These are phyloP conservation scores for Protosalanx chinensis DNA, from an alignment of 2,797 vertebrate genomes.

Conservation along the genomic window DNA sequence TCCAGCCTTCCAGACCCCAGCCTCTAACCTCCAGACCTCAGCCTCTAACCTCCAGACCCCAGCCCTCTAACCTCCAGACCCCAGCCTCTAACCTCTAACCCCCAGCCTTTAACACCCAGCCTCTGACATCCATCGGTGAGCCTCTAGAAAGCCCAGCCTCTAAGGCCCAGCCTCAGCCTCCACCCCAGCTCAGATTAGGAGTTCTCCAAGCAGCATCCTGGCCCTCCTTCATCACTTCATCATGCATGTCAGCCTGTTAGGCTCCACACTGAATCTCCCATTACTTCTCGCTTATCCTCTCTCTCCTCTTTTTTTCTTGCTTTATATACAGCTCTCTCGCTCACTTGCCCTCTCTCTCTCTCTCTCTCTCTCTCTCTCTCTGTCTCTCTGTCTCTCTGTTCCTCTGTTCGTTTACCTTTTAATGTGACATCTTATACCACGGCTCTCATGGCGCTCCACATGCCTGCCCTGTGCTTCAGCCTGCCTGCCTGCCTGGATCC, in stretches of 20 bases:
- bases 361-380: neutral
- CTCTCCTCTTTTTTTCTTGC: slow-evolving; percentile 20
- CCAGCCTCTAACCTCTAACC: too few relatives aligned
- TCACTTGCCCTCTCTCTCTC: neutral
- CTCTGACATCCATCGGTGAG: too few relatives aligned
- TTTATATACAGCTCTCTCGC: too few relatives aligned
- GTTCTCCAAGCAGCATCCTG: slow-evolving; percentile 1
- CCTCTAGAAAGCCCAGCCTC: too few relatives aligned
- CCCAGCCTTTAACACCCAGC: too few relatives aligned
- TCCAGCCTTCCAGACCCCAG: neutral
- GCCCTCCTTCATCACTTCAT: neutral
- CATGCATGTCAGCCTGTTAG: too few relatives aligned
- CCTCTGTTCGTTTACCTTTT: neutral
- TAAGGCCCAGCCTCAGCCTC: neutral
- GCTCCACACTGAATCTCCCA: neutral
- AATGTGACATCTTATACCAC: neutral
- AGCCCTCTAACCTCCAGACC: too few relatives aligned
- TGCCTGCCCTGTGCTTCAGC: too few relatives aligned
- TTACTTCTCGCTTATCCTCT: neutral
- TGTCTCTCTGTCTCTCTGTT: neutral
- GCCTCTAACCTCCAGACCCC: too few relatives aligned
- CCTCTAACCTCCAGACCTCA: too few relatives aligned
- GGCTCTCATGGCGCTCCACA: neutral
- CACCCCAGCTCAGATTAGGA: neutral
- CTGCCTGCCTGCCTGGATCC: neutral